Evolutionary conservation across 2,888 invertebrate species (phyloP).

Genomic region (Dicycla oo): DNA sequence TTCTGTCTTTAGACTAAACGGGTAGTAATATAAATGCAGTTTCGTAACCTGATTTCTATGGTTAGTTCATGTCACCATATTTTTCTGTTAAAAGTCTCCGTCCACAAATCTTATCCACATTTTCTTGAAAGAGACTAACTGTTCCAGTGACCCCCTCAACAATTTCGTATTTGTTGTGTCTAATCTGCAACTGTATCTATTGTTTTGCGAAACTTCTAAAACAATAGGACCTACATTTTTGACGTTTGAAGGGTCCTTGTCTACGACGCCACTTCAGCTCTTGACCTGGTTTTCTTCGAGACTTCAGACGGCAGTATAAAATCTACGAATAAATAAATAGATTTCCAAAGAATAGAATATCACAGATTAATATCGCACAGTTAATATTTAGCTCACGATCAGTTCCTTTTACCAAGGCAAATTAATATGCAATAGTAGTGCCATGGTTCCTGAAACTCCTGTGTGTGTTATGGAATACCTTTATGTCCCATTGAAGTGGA

Average conservation of each 20-base stretch:
- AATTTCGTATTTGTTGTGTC: slow-evolving; percentile 27
- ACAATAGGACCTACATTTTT: slow-evolving; percentile 48
- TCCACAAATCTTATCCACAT: neutral
- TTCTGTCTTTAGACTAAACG: neutral
- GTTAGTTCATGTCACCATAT: no score
- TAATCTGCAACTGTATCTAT: slow-evolving; percentile 13
- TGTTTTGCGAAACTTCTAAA: slow-evolving; percentile 30
- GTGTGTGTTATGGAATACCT: slow-evolving; percentile 42
- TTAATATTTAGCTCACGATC: slow-evolving; percentile 46
- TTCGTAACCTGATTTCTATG: neutral
- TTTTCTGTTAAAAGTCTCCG: neutral
- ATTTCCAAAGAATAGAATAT: slow-evolving; percentile 9
- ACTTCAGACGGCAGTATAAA: slow-evolving; percentile 25
- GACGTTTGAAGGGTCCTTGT: slow-evolving; percentile 34
- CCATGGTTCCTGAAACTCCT: slow-evolving; percentile 50
- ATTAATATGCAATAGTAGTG: slow-evolving; percentile 61
- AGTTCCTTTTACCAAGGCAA: slow-evolving; percentile 48
- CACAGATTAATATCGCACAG: slow-evolving; percentile 18
- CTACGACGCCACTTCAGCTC: slow-evolving; percentile 43
- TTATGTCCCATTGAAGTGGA: slow-evolving; percentile 18
- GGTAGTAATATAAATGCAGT: neutral
- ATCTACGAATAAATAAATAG: slow-evolving; percentile 20
- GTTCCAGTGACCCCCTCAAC: neutral
- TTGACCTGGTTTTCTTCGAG: slow-evolving; percentile 46
- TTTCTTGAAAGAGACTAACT: neutral